Evolutionary conservation across 2,113 vertebrate genomes (phyloP).

Genomic region (Cheirogaleus medius): DNA sequence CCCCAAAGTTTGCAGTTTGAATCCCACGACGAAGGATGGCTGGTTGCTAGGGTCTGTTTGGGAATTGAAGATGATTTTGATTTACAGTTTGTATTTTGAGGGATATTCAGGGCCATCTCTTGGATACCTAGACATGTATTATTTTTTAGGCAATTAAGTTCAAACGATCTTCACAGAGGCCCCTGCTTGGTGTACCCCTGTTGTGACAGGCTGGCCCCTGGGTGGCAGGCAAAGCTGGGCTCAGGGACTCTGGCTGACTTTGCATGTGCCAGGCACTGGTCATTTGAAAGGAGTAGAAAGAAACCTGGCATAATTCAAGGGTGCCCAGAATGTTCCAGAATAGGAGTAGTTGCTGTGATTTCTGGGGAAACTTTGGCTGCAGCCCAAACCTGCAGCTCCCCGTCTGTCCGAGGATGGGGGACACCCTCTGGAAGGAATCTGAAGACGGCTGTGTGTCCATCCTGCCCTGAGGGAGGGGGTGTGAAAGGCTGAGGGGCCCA

Average conservation of each 20-base stretch:
- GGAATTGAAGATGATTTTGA: neutral
- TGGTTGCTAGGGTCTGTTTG: neutral
- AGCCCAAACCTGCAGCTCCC: neutral
- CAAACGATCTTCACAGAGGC: neutral
- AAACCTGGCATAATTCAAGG: neutral
- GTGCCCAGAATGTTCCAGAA: neutral
- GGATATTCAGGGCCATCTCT: neutral
- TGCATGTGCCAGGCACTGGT: neutral
- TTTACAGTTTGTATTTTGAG: neutral
- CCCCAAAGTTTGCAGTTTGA: neutral
- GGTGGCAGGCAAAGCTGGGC: neutral
- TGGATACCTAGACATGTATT: neutral
- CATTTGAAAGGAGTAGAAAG: neutral
- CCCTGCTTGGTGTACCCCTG: rapidly evolving
- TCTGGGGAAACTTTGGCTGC: neutral
- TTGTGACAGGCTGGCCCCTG: neutral
- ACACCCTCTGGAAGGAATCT: neutral
- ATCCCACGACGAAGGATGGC: neutral
- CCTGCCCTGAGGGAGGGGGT: too few relatives aligned
- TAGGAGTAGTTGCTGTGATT: neutral
- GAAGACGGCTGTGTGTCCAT: neutral
- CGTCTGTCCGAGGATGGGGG: too few relatives aligned
- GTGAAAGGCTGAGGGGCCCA: neutral
- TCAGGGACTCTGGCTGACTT: neutral
- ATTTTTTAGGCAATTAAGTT: neutral